Base-by-base conservation (phyloP, 2,888 invertebrate species). In the Nomada flava region DNA sequence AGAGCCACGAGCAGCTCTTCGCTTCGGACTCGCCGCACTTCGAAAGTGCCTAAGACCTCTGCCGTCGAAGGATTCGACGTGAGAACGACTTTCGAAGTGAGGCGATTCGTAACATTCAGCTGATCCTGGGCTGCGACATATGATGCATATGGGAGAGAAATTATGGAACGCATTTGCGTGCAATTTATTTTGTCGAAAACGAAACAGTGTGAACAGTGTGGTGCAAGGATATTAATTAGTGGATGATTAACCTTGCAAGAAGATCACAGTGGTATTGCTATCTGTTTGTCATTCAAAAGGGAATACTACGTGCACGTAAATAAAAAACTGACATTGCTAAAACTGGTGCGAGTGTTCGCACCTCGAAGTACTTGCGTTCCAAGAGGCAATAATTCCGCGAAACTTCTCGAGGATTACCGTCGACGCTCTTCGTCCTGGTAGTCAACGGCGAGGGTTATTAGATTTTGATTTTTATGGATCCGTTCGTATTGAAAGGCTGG, bases 11-110 rank as follows among this genome's bases (percentile, higher is more conserved):
- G 29, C 62, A 47, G 63, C 13, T 74, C 20, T 74, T 36, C 59
- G 47, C 20, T 2, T 36, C 23, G 73, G 73, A 29, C 68, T 52
- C 44, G 50, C 29, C 62, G 60, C 55, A 23, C 11, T 18, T 3
- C 11, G n/a, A 52, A 60, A 75, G 59, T 44, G 20, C 18, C 50
- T 77, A 85, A 83, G 79, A 83, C 83, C 75, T 76, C 72, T 63
- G 50, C 10, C 63, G 36, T 47, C 59, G 74, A 78, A 76, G 62
- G 53, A 55, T 23, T 70, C 47, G 53, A 29, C 55, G 75, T 71
- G 83, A 78, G 88, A 89, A 89, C 86, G 89, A 89, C 85, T 89
- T 89, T 86, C 84, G 86, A 89, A 89, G 89, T 81, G 88, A 36
- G 71, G 60, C 83, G 85, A 88, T 88, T 89, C 86, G 77, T 74